Base-by-base conservation (phyloP, 2,113 vertebrate species). In the Bombycilla garrulus region DNA sequence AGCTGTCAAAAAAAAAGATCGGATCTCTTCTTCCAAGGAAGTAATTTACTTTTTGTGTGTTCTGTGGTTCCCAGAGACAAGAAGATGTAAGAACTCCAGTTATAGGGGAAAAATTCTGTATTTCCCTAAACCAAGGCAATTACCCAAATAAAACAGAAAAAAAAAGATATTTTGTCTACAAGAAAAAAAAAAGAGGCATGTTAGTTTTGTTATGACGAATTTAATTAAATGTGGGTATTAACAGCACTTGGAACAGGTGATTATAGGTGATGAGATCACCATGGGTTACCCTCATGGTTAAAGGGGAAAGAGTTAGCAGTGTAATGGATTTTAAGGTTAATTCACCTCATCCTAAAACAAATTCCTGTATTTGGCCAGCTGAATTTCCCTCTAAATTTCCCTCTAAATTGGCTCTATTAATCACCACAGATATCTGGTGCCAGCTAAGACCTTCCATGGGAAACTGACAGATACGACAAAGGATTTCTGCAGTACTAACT, bases 1-100 rank as follows among this genome's bases (percentile, higher is more conserved):
- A 88, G 57, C 66, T 96, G 97, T 90, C 88, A 92, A 70, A 89
- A 91, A 93, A 86, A 58, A 50, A 36, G 48, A 93, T 81, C 26
- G 11, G 33, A 77, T 76, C 31, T 76, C 28, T 86, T 81, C 67
- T 92, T 80, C 51, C 40, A 61, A 57, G 56, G 84, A 94, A 87
- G 21, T 50, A 82, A 86, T 92, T 88, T 93, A 74, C 35, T 93
- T 79, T 51, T 57, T 92, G 33, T 88, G 56, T 53, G 64, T 36
- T 86, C 47, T 64, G 64, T 17, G n/a, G 31, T 15, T 90, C 10
- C 60, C 42, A 40, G 35, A 77, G 51, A 35, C 47, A 44, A 66
- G 61, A 57, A 69, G 24, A 60, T 45, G 4, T 35, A 77, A 79
- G 29, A 5, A 73, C 48, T 29, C 10, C 12, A 38, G 5, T 50